Evolutionary conservation across 2,797 vertebrate genomes (phyloP), one percentile per base, ranked within the genome.

Genomic region (Mormyrops boulengeri): DNA sequence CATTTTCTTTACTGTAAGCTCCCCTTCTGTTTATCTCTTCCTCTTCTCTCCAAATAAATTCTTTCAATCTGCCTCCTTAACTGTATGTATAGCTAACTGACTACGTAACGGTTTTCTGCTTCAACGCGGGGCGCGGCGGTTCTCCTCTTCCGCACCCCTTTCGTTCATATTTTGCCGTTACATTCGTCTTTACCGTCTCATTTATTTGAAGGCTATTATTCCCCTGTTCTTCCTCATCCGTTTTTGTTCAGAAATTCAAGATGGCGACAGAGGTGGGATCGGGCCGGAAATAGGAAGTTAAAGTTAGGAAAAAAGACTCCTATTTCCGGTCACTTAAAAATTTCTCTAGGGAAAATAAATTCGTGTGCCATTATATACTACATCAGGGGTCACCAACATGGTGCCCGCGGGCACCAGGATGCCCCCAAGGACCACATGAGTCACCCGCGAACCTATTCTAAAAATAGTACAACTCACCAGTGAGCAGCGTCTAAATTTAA

Each of bases 241-340:
- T 95, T 96, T 93, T 90, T 96, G 95, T 96, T 95, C 96, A 94
- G 93, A 92, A 95, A 94, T 95, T 95, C 93, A 95, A 96, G 95
- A 97, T 97, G 96, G 96, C 96, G 96, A 95, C 95, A 93, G 95
- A 95, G 95, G 95, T 93, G 95, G 95, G 95, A 96, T 95, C 94
- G 93, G 94, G 94, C 89, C 94, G 94, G 93, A 95, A 95, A 95
- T 88, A 95, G 95, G 96, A 96, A 96, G 91, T 44, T 57, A 84
- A 89, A 30, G 69, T 89, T 85, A 19, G 85, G 85, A n/a, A 8
- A 47, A 87, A 41, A 14, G 38, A 80, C 44, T 66, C 26, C 44
- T 50, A 85, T 87, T 89, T 90, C 88, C 90, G 90, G 86, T 60
- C 52, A 87, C 52, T 60, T 30, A 57, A 41, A 1, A 7, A n/a